These are phyloP conservation scores for Trichopria drosophilae DNA, from an alignment of 2,888 invertebrate species.

Conservation along the genomic window DNA sequence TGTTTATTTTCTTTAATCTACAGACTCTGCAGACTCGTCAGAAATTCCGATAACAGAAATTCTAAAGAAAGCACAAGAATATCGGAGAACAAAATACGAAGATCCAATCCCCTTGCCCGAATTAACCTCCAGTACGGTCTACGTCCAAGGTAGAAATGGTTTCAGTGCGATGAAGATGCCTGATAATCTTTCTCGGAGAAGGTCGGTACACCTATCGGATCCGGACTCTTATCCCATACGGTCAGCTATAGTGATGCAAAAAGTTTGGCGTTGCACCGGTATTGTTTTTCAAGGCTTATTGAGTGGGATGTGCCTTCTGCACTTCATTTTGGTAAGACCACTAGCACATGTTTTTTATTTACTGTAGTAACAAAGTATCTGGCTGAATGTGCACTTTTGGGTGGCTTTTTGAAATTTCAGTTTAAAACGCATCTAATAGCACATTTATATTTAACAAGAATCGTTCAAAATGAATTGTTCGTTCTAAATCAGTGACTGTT, in stretches of 20 bases:
- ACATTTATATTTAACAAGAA: no score
- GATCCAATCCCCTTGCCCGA: slow-evolving; percentile 45
- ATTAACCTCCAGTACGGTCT: slow-evolving; percentile 51
- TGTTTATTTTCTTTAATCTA: no score
- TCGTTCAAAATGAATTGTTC: no score
- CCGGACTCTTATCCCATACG: slow-evolving; percentile 45
- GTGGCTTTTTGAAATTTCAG: no score
- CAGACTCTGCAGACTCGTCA: no score
- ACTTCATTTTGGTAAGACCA: slow-evolving; percentile 49
- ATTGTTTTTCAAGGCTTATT: slow-evolving; percentile 53
- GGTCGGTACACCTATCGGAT: background rate
- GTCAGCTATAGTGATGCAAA: slow-evolving; percentile 51
- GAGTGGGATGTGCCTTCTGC: slow-evolving; percentile 53
- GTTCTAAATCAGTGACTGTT: no score
- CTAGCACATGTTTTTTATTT: background rate
- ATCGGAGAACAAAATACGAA: slow-evolving; percentile 45
- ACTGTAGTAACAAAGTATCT: no score
- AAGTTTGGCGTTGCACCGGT: slow-evolving; percentile 46
- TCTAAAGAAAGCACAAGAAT: slow-evolving; percentile 47
- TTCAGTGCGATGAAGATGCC: slow-evolving; percentile 51
- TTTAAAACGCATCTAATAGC: no score
- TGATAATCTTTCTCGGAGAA: slow-evolving; percentile 28
- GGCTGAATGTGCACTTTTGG: no score
- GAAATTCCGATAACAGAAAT: slow-evolving; percentile 54
- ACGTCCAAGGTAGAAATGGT: slow-evolving; percentile 52